phyloP scores from a whole-genome alignment of 2,888 invertebrate genomes.

The Rhingia campestris region DNA sequence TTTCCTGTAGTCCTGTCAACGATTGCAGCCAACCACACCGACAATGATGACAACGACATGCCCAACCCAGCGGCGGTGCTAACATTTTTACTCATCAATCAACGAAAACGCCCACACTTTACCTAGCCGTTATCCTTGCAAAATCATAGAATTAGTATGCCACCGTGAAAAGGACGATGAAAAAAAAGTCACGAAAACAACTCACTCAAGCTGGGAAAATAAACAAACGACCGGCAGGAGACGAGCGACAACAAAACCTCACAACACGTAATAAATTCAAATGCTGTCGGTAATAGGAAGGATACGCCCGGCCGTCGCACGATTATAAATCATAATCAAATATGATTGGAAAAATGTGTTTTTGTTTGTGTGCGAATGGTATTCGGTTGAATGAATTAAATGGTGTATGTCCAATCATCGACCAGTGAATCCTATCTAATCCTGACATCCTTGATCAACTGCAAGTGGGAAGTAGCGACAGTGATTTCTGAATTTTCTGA shows the following conservation, averaged over 20 bases:
- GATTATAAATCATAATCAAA: constrained; percentile 72
- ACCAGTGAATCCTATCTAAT: neutral
- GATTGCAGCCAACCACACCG: constrained; percentile 24
- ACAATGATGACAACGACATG: constrained; percentile 58
- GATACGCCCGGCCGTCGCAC: constrained; percentile 40
- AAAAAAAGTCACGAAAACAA: constrained; percentile 37
- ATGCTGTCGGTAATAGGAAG: constrained; percentile 57
- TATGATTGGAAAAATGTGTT: constrained; percentile 48
- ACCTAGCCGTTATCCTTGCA: constrained; percentile 40
- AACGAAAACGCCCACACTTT: constrained; percentile 18
- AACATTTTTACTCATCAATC: constrained; percentile 62
- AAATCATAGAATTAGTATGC: constrained; percentile 63
- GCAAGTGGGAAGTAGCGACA: neutral
- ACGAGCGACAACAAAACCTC: constrained; percentile 24
- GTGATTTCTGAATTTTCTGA: no score
- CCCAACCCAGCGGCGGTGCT: constrained; percentile 44
- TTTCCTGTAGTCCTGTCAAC: constrained; percentile 36
- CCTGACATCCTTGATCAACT: constrained; percentile 28
- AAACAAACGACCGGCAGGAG: constrained; percentile 47
- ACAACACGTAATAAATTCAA: constrained; percentile 64
- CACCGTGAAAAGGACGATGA: constrained; percentile 9
- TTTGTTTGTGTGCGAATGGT: neutral
- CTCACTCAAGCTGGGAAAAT: constrained; percentile 35
- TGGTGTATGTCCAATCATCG: neutral
- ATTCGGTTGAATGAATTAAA: constrained; percentile 19